Evolutionary conservation across 2,113 vertebrate genomes (phyloP).

Genomic region (Sturnira hondurensis): DNA sequence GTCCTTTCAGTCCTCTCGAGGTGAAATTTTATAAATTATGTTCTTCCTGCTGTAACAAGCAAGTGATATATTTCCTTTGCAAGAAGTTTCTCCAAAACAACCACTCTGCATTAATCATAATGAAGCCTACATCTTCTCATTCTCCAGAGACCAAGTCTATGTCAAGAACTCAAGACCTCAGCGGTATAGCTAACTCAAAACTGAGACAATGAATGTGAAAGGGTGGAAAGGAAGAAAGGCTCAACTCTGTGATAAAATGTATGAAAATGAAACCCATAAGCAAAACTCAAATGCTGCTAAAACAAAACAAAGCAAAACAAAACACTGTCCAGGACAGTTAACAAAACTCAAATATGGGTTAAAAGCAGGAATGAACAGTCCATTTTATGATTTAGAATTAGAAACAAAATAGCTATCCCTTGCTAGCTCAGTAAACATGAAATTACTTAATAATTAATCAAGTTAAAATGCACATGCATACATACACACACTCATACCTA

Average conservation of each 20-base stretch:
- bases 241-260: neutral
- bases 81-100: constrained; percentile 37
- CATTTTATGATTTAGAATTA: constrained; percentile 15
- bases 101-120: constrained; percentile 35
- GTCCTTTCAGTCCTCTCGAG: constrained; percentile 38
- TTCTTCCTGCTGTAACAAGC: constrained; percentile 38
- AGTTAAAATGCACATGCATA: neutral
- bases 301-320: neutral
- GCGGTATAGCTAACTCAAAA: constrained; percentile 27
- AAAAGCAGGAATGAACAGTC: neutral
- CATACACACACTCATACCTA: neutral
- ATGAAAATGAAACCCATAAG: neutral
- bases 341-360: neutral
- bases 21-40: constrained; percentile 27
- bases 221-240: neutral
- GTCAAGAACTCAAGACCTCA: neutral
- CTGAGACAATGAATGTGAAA: neutral
- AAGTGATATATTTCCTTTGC: constrained; percentile 28
- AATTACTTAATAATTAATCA: constrained; percentile 27
- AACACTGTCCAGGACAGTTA: neutral
- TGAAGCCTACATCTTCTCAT: neutral
- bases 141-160: neutral
- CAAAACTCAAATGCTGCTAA: constrained; percentile 43
- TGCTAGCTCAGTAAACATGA: constrained; percentile 21
- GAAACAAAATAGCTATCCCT: constrained; percentile 19